Base-by-base conservation (phyloP, 2,888 invertebrate species). In the Lasius fuliginosus region DNA sequence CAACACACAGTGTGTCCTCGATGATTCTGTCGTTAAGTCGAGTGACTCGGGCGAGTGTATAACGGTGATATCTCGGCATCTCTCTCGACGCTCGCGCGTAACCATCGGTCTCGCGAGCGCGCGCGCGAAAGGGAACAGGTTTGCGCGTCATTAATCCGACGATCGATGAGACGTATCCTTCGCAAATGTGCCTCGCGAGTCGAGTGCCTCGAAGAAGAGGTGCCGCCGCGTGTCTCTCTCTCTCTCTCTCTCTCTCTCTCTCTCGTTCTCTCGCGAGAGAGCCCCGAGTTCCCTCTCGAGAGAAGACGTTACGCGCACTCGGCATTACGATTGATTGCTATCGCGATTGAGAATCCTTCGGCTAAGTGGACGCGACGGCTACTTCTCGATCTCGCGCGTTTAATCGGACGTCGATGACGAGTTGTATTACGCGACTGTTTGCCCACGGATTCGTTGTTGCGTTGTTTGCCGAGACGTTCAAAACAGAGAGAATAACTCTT, bases 381-480 rank as follows among this genome's bases (percentile, higher is more conserved):
- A 71, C 79, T 71, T 60, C 79, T 71, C 69, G 79, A 71, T 79
- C 71, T 46, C 46, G 6, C 60, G 36, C 79, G 46, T 71, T 79
- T 79, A 73, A 79, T 81, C 79, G 46, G 73, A 60, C 73, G 46
- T 71, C 79, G 79, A 81, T 81, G 79, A 81, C 60, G 79, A 71
- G 79, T 71, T 46, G 73, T 60, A 73, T 81, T 62, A 73, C 73
- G 60, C 67, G 68, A 81, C 69, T 85, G 87, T 87, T 88, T 87
- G 86, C 83, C 76, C 82, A 84, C 53, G 83, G 84, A 67, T 81
- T 87, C 83, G 85, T 83, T 49, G 85, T 69, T 73, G 81, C 85
- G 87, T 82, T 84, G 64, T 76, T 53, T 53, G n/a, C 65, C 68
- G 46, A 62, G 75, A 68, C 27, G 85, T 82, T 81, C 76, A 46